Evolutionary conservation across 2,113 vertebrate species (phyloP), one percentile per base, ranked within the genome.

Genomic region (Carollia perspicillata): DNA sequence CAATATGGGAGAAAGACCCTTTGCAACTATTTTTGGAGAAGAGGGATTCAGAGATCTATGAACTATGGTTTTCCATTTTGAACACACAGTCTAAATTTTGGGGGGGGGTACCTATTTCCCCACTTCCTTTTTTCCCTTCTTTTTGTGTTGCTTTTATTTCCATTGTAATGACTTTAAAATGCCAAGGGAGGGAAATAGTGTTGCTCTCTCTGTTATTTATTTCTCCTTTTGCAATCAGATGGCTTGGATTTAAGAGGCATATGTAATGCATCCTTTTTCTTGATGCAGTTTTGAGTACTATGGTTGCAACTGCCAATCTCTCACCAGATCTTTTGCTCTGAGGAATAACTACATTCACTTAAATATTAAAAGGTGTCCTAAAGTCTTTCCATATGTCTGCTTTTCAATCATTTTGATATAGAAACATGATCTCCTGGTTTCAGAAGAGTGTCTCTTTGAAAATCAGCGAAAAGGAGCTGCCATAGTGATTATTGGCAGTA

Each of bases 341-440:
- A 77, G 26, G 26, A 83, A 66, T 87, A 95, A 72, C 53, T 49
- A 88, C n/a, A 87, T 80, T 93, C 95, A n/a, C 81, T 95, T 95
- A 88, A 93, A 94, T 94, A 89, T 84, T 91, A 85, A 95, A 95
- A 95, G 14, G 8, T 51, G 23, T 85, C 14, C 75, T 80, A 80
- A 93, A 93, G 28, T 88, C 6, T 95, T 91, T 95, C 74, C 66
- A 80, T 77, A 51, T 90, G 11, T 81, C 44, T 77, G 23, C 16
- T 95, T 78, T 55, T 75, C 22, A 74, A 30, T 28, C 49, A 95
- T 77, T 91, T 86, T 89, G 35, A 93, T 44, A 81, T 89, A 40
- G 55, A 95, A 88, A 80, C 79, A 84, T 84, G 58, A 84, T 11
- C 17, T 75, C 1, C 55, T 84, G 30, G 9, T 69, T 96, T 94